Conservation (phyloP, 1,140 invertebrate genomes). For the Choristoneura fumiferana region DNA sequence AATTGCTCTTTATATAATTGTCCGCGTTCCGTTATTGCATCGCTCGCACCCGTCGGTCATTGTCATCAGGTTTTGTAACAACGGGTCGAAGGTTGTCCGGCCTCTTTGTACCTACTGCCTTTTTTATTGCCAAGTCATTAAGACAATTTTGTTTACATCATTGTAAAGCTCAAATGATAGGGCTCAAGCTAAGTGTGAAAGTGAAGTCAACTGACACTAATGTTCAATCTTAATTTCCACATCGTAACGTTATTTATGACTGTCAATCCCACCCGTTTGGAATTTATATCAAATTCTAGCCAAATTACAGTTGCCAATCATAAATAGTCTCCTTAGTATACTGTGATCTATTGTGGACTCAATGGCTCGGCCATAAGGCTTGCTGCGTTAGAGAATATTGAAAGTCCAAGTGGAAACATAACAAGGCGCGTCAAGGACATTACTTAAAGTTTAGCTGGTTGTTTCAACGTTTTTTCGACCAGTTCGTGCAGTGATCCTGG, state of each 20-base stretch:
- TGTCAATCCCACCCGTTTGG: constrained; percentile 28
- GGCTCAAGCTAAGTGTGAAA: no score
- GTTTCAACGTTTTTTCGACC: constrained; percentile 40
- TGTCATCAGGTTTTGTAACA: constrained; percentile 28
- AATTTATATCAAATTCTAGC: constrained; percentile 35
- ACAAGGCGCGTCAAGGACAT: constrained; percentile 49
- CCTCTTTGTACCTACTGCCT: not conserved
- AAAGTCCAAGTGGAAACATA: constrained; percentile 34
- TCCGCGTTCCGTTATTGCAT: constrained; percentile 22
- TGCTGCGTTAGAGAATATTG: constrained; percentile 14
- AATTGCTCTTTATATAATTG: constrained; percentile 21
- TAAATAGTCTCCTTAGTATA: not conserved
- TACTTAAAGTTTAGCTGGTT: constrained; percentile 36
- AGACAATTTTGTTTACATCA: not conserved
- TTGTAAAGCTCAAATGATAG: no score
- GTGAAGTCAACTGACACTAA: no score
- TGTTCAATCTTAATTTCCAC: no score
- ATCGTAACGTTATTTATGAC: no score
- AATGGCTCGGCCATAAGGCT: constrained; percentile 22
- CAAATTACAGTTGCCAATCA: constrained; percentile 4
- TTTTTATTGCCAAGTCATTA: not conserved
- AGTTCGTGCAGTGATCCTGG: constrained; percentile 29
- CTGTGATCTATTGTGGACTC: constrained; percentile 20
- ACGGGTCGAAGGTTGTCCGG: constrained; percentile 33
- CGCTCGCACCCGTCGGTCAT: constrained; percentile 26